Evolutionary conservation across 2,888 invertebrate genomes (phyloP).

Genomic region (Cryptus armator): DNA sequence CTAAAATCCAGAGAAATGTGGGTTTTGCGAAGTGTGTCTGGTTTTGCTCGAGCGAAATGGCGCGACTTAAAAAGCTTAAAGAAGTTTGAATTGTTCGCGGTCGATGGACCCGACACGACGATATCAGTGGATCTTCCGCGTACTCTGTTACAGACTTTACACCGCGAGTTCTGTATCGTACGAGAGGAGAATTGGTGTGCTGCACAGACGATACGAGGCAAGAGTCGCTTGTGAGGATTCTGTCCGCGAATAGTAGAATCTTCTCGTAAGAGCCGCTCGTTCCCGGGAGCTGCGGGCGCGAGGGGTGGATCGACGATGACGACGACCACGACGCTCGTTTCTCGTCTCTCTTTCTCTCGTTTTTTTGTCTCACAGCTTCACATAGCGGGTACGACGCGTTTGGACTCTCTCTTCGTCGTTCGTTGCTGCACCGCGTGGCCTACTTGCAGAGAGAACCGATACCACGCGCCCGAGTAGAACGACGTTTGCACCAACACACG

Average conservation of each 20-base stretch:
- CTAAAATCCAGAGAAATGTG: no score
- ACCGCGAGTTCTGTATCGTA: neutral
- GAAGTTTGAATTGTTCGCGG: no score
- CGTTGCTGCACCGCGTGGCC: slow-evolving; percentile 64
- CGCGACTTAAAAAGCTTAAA: no score
- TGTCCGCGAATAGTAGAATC: slow-evolving; percentile 24
- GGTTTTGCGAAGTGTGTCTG: no score
- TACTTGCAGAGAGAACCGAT: slow-evolving; percentile 69
- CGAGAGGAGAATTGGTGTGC: neutral
- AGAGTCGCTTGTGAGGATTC: slow-evolving; percentile 5
- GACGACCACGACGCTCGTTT: slow-evolving; percentile 22
- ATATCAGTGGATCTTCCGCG: no score
- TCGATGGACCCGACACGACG: no score
- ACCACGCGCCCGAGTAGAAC: slow-evolving; percentile 45
- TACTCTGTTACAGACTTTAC: neutral
- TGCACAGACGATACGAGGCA: neutral
- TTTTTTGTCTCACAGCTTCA: neutral
- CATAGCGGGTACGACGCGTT: neutral
- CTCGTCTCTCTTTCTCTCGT: slow-evolving; percentile 29
- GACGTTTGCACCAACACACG: slow-evolving; percentile 62
- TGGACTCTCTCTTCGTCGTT: slow-evolving; percentile 51
- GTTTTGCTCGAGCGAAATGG: no score
- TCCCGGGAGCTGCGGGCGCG: slow-evolving; percentile 29
- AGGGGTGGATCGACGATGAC: slow-evolving; percentile 42
- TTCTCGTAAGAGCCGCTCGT: slow-evolving; percentile 51